Evolutionary conservation across 2,888 invertebrate species (phyloP), one percentile per base, ranked within the genome.

Genomic region (Epistrophella euchroma): DNA sequence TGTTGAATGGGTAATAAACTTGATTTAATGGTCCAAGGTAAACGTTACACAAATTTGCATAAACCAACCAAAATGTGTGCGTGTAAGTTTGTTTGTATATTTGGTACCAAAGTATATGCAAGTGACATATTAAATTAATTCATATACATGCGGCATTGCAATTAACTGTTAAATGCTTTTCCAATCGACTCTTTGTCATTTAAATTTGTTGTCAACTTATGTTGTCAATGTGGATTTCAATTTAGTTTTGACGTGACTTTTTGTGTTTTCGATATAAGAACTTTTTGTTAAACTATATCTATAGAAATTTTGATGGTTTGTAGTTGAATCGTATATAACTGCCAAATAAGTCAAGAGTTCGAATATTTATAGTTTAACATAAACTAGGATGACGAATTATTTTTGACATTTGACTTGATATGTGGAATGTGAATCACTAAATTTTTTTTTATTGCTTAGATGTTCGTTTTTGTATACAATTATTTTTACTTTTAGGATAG

Each of bases 1-100:
- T 28, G 35, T 47, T 55, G 28, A 78, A 73, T 73, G 73, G 25
- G 37, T 56, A 64, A 74, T 80, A 74, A 74, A 74, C 79, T 68
- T 52, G 60, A 66, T 58, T 74, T 32, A 79, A 74, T 50, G 50
- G 10, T 66, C 58, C 43, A 58, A 58, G 17, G 64, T 50, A 73
- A 79, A 55, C 47, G 32, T 52, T 43, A 66, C 0, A 56, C 22
- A 22, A 71, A 78, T 56, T 50, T 56, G 32, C 62, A 77, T 19
- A 68, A 68, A 47, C 32, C 32, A 47, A 35, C 47, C 25, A 17
- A 72, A 58, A 47, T 56, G 43, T 55, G 6, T 60, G 37, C 32
- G 9, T 25, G 66, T 74, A 66, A 37, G 55, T 35, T 17, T 68
- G 40, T 70, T 25, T 45, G n/a, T n/a, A n/a, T 74, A 17, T 52